A percentile compares a stretch with the other conserved stretches of the same genome.
Evolutionary conservation across 2,113 vertebrate genomes (phyloP).

Genomic region (Cyphomyrus plagiostoma): DNA sequence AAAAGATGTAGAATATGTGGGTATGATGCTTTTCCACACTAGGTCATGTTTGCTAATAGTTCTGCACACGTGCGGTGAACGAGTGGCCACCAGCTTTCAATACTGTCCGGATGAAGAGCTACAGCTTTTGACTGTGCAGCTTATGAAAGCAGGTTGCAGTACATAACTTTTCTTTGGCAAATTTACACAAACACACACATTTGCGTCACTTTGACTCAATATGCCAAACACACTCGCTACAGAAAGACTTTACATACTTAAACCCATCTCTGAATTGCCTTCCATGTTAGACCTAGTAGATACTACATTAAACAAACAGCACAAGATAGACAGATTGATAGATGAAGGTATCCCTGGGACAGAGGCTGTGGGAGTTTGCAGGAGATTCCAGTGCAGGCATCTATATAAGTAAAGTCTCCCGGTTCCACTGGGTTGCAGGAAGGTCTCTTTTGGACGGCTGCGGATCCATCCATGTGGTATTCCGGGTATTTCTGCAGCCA

Average conservation of each 20-base stretch:
- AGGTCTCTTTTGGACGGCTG: background rate
- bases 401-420: constrained; percentile 2
- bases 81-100: background rate
- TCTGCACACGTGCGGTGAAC: background rate
- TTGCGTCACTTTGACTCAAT: background rate
- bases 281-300: background rate
- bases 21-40: background rate
- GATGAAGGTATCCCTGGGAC: background rate
- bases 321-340: background rate
- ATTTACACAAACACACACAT: constrained; percentile 5
- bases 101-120: background rate
- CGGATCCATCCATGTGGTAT: background rate
- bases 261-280: constrained; percentile 1
- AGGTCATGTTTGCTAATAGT: background rate
- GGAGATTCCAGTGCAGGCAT: background rate
- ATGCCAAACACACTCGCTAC: background rate
- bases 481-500: background rate
- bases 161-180: background rate
- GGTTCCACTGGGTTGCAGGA: background rate
- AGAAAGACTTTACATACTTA: background rate
- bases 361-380: background rate
- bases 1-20: background rate
- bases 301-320: constrained; percentile 1
- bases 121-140: background rate
- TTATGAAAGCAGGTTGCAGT: background rate